Percentiles rank a stretch among this genome's conserved stretches.
Conservation (phyloP, 2,113 vertebrate genomes). For the Solea senegalensis region DNA sequence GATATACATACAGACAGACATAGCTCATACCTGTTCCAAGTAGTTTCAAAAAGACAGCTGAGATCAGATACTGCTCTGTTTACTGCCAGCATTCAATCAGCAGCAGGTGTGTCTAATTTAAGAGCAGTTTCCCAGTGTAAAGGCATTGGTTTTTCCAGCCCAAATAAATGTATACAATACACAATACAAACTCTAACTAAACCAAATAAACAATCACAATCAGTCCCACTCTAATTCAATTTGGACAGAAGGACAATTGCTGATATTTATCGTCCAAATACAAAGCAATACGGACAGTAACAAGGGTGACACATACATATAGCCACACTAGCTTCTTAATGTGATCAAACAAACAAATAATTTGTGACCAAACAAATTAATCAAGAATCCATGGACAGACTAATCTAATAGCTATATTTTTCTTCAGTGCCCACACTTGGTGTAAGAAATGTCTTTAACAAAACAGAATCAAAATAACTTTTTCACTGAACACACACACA, state of each 20-base stretch:
- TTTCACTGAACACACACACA: background rate
- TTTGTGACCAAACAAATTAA: no score
- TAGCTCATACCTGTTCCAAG: background rate
- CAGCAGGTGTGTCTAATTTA: constrained; percentile 33
- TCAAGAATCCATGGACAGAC: no score
- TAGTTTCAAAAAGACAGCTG: background rate
- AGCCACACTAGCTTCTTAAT: background rate
- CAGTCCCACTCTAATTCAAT: background rate
- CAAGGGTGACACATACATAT: background rate
- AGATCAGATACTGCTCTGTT: constrained; percentile 35
- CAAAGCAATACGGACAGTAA: background rate
- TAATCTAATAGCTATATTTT: background rate
- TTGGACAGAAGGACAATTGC: background rate
- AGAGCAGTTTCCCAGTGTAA: constrained; percentile 19
- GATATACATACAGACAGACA: background rate
- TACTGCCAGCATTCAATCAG: constrained; percentile 16
- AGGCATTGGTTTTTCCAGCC: background rate
- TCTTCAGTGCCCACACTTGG: background rate
- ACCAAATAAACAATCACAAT: background rate
- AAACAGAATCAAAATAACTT: background rate
- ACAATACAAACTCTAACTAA: background rate
- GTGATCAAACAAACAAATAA: no score
- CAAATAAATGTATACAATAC: background rate
- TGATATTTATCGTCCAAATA: background rate
- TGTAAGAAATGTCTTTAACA: background rate